Base-by-base conservation (phyloP, 2,113 vertebrate species). In the Microtus oregoni region DNA sequence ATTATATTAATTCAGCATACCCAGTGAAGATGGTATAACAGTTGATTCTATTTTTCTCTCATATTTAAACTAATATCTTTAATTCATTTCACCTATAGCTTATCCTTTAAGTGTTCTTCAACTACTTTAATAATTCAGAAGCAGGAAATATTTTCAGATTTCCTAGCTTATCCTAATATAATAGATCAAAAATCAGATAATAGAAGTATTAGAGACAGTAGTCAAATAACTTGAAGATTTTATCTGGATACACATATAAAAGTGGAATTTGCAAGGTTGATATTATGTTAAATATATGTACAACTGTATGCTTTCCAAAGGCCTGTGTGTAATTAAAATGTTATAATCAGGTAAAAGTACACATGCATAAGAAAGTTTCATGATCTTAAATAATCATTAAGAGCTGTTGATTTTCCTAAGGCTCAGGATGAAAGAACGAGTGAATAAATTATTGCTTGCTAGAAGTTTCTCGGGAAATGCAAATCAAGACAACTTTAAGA, bases 11-110 rank as follows among this genome's bases (percentile, higher is more conserved):
- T 93, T 88, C 95, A 91, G 77, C 47, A 94, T 82, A 76, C 20
- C 41, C 77, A 79, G 35, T 95, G 38, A 96, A 94, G 52, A 52
- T 44, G 63, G 11, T 89, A 79, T 89, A 26, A 95, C 96, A 86
- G 19, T 63, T 94, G 50, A 88, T 88, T 90, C 55, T 92, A 4
- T 26, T 92, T 94, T 94, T 86, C 41, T 52, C 91, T 72, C 68
- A 30, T 94, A 73, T 91, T 94, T 95, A 86, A 94, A 90, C 19
- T 78, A 95, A 50, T 55, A n/a, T n/a, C 86, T 95, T 96, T 95
- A 73, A 32, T 92, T 96, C 38, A 90, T 3, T 86, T 14, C 63
- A 58, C 41, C 83, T 94, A 94, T 94, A 38, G 9, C 86, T 92
- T 95, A 19, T 68, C 10, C 7, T 92, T 90, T 94, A 93, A 75